Conservation (phyloP, 2,888 invertebrate species). For the Pterostichus niger region DNA sequence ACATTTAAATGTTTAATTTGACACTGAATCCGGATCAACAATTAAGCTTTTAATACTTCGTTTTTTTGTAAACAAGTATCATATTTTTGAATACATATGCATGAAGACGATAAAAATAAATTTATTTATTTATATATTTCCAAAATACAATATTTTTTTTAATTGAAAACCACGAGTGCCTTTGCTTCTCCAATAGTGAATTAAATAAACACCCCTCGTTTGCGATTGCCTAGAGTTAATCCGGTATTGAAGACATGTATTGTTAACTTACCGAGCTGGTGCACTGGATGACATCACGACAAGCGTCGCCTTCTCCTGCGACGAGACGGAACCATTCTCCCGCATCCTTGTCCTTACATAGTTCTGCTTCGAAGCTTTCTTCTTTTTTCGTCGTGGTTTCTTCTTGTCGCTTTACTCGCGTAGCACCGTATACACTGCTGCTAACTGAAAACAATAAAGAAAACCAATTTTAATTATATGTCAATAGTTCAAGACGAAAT, state of each 20-base stretch:
- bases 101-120: too few species aligned
- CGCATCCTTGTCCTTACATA: conserved; percentile 96
- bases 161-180: too few species aligned
- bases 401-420: conserved; percentile 84
- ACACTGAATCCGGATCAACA: not conserved
- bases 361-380: conserved; percentile 91
- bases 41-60: too few species aligned
- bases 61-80: too few species aligned
- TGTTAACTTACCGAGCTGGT: conserved; percentile 89
- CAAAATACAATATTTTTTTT: too few species aligned
- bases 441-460: conserved; percentile 23
- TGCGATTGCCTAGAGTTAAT: too few species aligned
- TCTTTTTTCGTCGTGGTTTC: conserved; percentile 85
- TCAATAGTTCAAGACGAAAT: too few species aligned
- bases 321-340: conserved; percentile 97
- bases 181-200: too few species aligned
- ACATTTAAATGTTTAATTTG: not conserved
- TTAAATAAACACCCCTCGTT: too few species aligned
- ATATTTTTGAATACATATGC: too few species aligned
- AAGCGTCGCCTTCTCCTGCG: conserved; percentile 93
- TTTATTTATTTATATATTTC: not conserved
- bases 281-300: conserved; percentile 96
- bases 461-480: not conserved
- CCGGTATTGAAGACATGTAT: not conserved
- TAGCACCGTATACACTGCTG: conserved; percentile 32